A percentile compares a stretch with the other conserved stretches of the same genome.
phyloP scores from a whole-genome alignment of 2,113 vertebrate species.

The Pelodiscus sinensis region DNA sequence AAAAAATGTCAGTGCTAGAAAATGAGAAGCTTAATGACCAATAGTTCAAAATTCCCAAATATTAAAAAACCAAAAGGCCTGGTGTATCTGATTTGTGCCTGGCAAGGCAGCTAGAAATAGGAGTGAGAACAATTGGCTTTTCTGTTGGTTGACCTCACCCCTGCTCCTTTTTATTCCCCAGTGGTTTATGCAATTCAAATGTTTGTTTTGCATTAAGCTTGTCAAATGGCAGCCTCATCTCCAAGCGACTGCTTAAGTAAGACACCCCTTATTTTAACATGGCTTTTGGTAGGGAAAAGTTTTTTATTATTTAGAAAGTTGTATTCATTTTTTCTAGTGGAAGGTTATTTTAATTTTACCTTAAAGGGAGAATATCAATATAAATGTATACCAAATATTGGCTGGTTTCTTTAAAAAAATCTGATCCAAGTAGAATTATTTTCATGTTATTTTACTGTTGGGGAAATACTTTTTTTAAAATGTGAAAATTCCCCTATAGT shows the following conservation, averaged over 20 bases:
- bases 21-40: neutral
- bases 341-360: neutral
- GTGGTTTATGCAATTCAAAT: slow-evolving; percentile 15
- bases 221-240: neutral
- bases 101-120: neutral
- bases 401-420: neutral
- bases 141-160: neutral
- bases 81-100: neutral
- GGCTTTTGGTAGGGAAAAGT: neutral
- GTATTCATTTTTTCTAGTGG: neutral
- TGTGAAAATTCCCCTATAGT: neutral
- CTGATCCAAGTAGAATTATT: rapidly evolving
- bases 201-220: slow-evolving; percentile 19
- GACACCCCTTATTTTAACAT: slow-evolving; percentile 36
- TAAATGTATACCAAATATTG: neutral
- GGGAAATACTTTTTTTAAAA: neutral
- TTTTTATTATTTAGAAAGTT: neutral
- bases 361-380: neutral
- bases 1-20: slow-evolving; percentile 8
- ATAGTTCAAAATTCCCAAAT: slow-evolving; percentile 42
- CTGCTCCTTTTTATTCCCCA: neutral
- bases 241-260: neutral
- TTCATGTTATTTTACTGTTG: neutral
- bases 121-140: neutral
- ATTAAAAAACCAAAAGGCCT: neutral